phyloP scores from a whole-genome alignment of 2,888 invertebrate genomes.

The Tineola bisselliella region DNA sequence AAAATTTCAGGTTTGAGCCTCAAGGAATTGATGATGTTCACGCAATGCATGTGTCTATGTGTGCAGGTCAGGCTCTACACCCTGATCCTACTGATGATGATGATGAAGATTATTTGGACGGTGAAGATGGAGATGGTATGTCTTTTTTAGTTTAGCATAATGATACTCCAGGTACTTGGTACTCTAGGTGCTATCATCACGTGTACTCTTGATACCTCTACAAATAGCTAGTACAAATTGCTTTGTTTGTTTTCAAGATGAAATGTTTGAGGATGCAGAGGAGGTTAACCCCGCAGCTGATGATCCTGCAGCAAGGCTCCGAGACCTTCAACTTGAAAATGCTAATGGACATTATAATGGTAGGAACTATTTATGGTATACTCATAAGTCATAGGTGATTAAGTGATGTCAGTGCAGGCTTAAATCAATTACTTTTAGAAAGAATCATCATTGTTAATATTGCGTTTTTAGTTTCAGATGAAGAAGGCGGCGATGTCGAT shows the following conservation, averaged over 20 bases:
- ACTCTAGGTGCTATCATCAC: too few species aligned
- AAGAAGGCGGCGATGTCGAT: too few species aligned
- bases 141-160: too few species aligned
- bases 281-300: constrained; percentile 32
- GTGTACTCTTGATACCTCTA: too few species aligned
- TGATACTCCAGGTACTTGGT: too few species aligned
- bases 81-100: constrained; percentile 75
- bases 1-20: constrained; percentile 67
- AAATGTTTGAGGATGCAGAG: constrained; percentile 53
- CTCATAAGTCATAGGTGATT: too few species aligned
- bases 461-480: too few species aligned
- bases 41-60: constrained; percentile 76
- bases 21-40: constrained; percentile 71
- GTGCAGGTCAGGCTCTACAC: constrained; percentile 78
- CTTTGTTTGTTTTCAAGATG: constrained; percentile 24
- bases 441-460: too few species aligned
- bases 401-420: too few species aligned
- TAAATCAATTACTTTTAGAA: too few species aligned
- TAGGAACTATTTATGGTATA: too few species aligned
- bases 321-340: constrained; percentile 35
- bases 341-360: constrained; percentile 26
- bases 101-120: constrained; percentile 52
- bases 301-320: constrained; percentile 37
- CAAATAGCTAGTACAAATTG: too few species aligned
- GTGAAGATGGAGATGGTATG: constrained; percentile 45